Evolutionary conservation across 2,113 vertebrate genomes (phyloP).

Genomic region (Haliaeetus leucogaster): DNA sequence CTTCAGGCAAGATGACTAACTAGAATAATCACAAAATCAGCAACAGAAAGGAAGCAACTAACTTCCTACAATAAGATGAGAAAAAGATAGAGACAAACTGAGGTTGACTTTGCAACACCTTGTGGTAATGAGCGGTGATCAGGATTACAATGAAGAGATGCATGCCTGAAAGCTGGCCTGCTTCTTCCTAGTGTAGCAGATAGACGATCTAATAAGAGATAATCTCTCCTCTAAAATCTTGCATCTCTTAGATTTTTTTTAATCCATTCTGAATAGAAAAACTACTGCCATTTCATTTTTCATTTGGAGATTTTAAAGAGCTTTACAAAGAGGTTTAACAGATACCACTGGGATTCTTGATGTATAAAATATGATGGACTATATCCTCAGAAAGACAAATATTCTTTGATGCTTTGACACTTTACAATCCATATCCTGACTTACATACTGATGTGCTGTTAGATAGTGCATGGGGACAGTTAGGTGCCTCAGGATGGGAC

Average conservation of each 20-base stretch:
- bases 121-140: neutral
- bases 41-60: neutral
- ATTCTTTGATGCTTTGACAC: neutral
- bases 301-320: neutral
- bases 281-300: neutral
- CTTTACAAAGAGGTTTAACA: neutral
- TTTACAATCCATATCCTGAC: neutral
- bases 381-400: neutral
- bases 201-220: neutral
- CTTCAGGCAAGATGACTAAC: neutral
- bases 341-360: neutral
- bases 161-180: neutral
- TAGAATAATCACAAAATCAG: constrained; percentile 4
- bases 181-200: neutral
- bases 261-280: neutral
- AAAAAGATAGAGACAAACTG: neutral
- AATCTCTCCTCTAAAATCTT: neutral
- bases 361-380: neutral
- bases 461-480: neutral
- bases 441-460: neutral
- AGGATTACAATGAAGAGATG: neutral
- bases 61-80: neutral
- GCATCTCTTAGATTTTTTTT: neutral
- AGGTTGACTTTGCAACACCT: neutral
- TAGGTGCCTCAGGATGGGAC: neutral